Percentiles rank a stretch among this genome's conserved stretches.
Conservation (phyloP, 2,888 invertebrate species). For the Chalcis sispes region DNA sequence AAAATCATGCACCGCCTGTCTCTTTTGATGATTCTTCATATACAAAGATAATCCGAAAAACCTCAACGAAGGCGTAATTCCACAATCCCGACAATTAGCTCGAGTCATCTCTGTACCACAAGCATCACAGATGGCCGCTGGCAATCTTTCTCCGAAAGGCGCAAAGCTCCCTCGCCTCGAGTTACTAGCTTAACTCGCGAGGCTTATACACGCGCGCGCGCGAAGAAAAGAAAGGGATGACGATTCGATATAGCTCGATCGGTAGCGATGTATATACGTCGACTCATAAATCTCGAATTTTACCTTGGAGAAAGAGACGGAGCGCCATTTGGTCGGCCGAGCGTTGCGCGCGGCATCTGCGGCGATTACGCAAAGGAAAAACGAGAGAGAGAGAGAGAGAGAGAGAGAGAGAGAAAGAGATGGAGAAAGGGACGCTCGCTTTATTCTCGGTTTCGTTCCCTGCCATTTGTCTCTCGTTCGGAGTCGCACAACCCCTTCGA, state of each 20-base stretch:
- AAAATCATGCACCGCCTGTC: no score
- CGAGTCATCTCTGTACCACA: no score
- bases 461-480: slow-evolving; percentile 46
- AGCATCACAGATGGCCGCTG: slow-evolving; percentile 59
- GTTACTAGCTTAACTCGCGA: slow-evolving; percentile 61
- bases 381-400: slow-evolving; percentile 16
- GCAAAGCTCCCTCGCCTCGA: slow-evolving; percentile 67
- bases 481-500: slow-evolving; percentile 49
- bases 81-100: slow-evolving; percentile 62
- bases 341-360: slow-evolving; percentile 64
- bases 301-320: slow-evolving; percentile 57
- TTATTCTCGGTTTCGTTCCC: slow-evolving; percentile 18
- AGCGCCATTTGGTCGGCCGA: slow-evolving; percentile 57
- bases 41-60: slow-evolving; percentile 48
- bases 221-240: slow-evolving; percentile 25
- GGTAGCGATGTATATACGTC: slow-evolving; percentile 20
- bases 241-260: slow-evolving; percentile 13
- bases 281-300: slow-evolving; percentile 53
- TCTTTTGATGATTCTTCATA: no score
- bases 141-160: slow-evolving; percentile 64
- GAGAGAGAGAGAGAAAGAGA: no score
- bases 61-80: slow-evolving; percentile 35
- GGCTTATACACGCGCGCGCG: no score
- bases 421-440: slow-evolving; percentile 20
- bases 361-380: slow-evolving; percentile 60